Evolutionary conservation across 1,140 invertebrate genomes (phyloP).

Genomic region (Heterodera schachtii): DNA sequence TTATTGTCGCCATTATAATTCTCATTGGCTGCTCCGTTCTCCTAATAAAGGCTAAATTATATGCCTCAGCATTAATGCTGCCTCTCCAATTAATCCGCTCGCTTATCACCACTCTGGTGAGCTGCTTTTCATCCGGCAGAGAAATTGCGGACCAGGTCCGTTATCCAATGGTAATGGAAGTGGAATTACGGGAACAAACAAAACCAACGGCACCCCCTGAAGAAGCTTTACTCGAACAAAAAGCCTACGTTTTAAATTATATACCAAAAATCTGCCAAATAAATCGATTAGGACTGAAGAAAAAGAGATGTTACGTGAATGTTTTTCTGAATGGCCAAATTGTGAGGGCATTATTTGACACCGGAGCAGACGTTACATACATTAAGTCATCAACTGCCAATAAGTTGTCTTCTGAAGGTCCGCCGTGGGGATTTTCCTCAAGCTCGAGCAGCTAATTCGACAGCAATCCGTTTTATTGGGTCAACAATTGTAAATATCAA

Average conservation of each 20-base stretch:
- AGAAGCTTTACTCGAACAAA: not conserved
- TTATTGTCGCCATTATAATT: not conserved
- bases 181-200: conserved; percentile 3
- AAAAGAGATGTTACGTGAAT: conserved; percentile 13
- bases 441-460: conserved; percentile 23
- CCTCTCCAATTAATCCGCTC: not conserved
- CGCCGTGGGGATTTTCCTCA: not conserved
- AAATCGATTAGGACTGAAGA: not conserved
- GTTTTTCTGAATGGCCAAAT: not conserved
- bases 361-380: conserved; percentile 1
- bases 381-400: not conserved
- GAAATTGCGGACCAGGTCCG: not conserved
- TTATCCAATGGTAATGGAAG: not conserved
- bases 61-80: not conserved
- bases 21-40: not conserved
- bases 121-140: not conserved
- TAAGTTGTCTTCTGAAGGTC: not conserved
- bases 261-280: conserved; percentile 9
- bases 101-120: not conserved
- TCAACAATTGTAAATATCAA: conserved; percentile 1
- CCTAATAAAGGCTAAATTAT: not conserved
- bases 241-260: conserved; percentile 2
- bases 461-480: conserved; percentile 30
- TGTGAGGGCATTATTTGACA: not conserved
- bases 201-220: not conserved